Evolutionary conservation across 2,113 vertebrate genomes (phyloP).

Genomic region (Notarius quadriscutis): DNA sequence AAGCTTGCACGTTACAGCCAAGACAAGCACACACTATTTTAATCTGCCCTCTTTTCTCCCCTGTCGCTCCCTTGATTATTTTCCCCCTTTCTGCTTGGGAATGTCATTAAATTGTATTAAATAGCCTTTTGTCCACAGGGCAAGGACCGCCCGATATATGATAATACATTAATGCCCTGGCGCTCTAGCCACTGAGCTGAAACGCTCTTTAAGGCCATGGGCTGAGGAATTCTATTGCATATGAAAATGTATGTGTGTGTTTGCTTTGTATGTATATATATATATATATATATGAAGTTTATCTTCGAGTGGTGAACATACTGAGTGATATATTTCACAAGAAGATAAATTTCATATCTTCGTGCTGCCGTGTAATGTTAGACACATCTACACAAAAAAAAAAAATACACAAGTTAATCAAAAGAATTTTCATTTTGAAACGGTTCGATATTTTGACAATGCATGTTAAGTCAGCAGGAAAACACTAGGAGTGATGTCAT

Average conservation of each 20-base stretch:
- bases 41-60: slow-evolving; percentile 80
- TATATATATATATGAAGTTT: too few relatives aligned
- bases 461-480: too few relatives aligned
- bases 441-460: too few relatives aligned
- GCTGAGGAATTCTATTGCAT: slow-evolving; percentile 77
- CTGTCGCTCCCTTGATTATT: slow-evolving; percentile 52
- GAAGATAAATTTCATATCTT: too few relatives aligned
- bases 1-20: slow-evolving; percentile 88
- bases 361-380: too few relatives aligned
- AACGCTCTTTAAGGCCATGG: slow-evolving; percentile 81
- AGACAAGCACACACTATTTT: slow-evolving; percentile 96
- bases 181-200: slow-evolving; percentile 93
- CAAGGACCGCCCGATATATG: slow-evolving; percentile 98
- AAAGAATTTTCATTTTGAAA: too few relatives aligned
- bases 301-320: too few relatives aligned
- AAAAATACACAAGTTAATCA: too few relatives aligned
- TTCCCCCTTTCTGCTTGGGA: slow-evolving; percentile 80
- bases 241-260: neutral
- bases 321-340: too few relatives aligned
- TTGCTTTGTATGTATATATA: neutral
- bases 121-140: slow-evolving; percentile 99
- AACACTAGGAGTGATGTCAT: too few relatives aligned
- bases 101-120: slow-evolving; percentile 99
- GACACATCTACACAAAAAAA: too few relatives aligned
- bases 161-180: slow-evolving; percentile 98